Base-by-base conservation (phyloP, 2,888 invertebrate genomes). In the Coelopa pilipes region DNA sequence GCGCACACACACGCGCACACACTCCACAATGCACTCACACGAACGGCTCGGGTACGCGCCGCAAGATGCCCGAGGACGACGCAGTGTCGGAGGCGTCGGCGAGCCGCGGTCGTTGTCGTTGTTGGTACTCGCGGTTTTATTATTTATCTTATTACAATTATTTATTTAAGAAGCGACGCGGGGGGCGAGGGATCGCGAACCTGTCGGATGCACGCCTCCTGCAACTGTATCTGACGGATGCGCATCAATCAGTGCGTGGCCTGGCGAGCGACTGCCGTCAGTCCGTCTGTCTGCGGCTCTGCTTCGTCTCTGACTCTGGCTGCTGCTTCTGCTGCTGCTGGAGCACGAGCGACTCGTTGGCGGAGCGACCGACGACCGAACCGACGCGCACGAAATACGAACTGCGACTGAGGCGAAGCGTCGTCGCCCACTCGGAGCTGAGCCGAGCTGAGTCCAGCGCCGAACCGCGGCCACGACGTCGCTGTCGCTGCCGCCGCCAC, bases 141-240 rank as follows among this genome's bases (percentile, higher is more conserved):
- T 34, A 34, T 34, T 34, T 34, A 34, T 34, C 34, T 34, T 34
- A 7, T 34, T 34, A 4, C 7, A 34, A 34, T 34, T 34, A 34
- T 34, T 34, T 34, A 34, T 34, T 34, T 4, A 34, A 34, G 34
- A 34, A 34, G 2, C 7, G 7, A 4, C 34, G 34, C 34, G 7
- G 53, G 69, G 55, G 45, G 62, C 17, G 21, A 70, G 21, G 11
- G 12, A 17, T n/a, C 45, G 60, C 24, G n/a, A 49, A 69, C 46
- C 73, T 72, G 63, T 69, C 70, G 21, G 67, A 59, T 68, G 73
- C 77, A 78, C 74, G 74, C 77, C 76, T 74, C 70, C 77, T 77
- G 74, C 79, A 79, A 79, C 79, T 77, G 79, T 78, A 78, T 76
- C 78, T 78, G 79, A 77, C 76, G 79, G 76, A 74, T 74, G 78